Evolutionary conservation across 2,113 vertebrate species (phyloP).

Genomic region (Burhinus oedicnemus): DNA sequence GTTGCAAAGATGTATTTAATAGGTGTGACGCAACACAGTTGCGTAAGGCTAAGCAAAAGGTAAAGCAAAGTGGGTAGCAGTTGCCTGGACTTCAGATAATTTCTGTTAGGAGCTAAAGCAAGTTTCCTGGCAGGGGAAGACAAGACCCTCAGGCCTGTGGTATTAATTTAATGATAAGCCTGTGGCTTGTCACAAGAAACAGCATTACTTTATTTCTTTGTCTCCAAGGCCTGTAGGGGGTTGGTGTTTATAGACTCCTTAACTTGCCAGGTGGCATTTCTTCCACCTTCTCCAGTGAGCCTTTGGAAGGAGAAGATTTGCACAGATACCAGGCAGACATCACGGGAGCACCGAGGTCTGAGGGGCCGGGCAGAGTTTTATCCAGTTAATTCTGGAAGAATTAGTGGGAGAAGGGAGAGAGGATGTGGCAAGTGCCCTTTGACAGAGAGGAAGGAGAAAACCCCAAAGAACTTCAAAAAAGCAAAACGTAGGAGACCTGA

Average conservation of each 20-base stretch:
- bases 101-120: background rate
- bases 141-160: background rate
- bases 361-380: background rate
- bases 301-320: background rate
- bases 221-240: background rate
- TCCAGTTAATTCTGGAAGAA: background rate
- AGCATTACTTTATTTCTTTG: background rate
- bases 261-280: background rate
- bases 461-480: background rate
- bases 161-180: background rate
- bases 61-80: background rate
- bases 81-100: background rate
- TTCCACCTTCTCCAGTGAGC: background rate
- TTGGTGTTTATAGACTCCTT: background rate
- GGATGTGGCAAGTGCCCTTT: background rate
- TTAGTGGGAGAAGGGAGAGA: background rate
- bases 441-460: background rate
- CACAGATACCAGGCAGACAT: background rate
- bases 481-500: background rate
- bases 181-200: background rate
- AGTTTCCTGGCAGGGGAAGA: background rate
- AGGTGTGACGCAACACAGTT: background rate
- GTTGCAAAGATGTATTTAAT: background rate
- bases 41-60: background rate
- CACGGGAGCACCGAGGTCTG: fast-evolving